phyloP scores from a whole-genome alignment of 2,888 invertebrate species.

The Drosophila borealis region DNA sequence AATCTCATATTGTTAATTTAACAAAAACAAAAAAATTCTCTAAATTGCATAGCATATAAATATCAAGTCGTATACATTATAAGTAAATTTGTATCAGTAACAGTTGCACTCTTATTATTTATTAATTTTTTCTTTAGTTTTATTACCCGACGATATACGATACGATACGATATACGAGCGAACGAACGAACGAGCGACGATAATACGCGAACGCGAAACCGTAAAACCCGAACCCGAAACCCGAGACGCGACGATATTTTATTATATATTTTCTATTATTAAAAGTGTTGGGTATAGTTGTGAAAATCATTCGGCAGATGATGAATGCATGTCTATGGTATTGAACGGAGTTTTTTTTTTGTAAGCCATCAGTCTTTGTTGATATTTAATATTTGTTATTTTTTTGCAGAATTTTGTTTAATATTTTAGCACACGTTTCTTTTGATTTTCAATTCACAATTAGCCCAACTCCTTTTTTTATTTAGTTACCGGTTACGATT shows the following conservation, averaged over 20 bases:
- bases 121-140: conserved; percentile 39
- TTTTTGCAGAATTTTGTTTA: conserved; percentile 30
- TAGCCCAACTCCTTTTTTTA: conserved; percentile 58
- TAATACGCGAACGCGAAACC: conserved; percentile 82
- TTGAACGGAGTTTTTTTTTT: conserved; percentile 61
- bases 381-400: conserved; percentile 46
- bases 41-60: conserved; percentile 54
- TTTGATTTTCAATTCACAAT: conserved; percentile 48
- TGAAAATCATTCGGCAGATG: conserved; percentile 33
- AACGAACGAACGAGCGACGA: conserved; percentile 83
- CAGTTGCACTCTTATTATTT: conserved; percentile 74
- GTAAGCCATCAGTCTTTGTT: conserved; percentile 68
- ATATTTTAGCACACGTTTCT: conserved; percentile 16
- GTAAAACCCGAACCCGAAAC: conserved; percentile 83
- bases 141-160: conserved; percentile 67
- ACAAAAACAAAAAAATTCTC: conserved; percentile 47
- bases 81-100: conserved; percentile 76
- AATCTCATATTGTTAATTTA: conserved; percentile 54
- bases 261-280: conserved; percentile 17
- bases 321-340: conserved; percentile 41
- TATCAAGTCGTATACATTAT: conserved; percentile 63
- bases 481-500: conserved; percentile 43
- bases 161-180: conserved; percentile 53
- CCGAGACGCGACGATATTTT: conserved; percentile 80
- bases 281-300: conserved; percentile 54